A percentile compares a stretch with the other conserved stretches of the same genome.
These are phyloP conservation scores for Rhingia campestris DNA, from an alignment of 2,888 invertebrate species.

Conservation along the genomic window DNA sequence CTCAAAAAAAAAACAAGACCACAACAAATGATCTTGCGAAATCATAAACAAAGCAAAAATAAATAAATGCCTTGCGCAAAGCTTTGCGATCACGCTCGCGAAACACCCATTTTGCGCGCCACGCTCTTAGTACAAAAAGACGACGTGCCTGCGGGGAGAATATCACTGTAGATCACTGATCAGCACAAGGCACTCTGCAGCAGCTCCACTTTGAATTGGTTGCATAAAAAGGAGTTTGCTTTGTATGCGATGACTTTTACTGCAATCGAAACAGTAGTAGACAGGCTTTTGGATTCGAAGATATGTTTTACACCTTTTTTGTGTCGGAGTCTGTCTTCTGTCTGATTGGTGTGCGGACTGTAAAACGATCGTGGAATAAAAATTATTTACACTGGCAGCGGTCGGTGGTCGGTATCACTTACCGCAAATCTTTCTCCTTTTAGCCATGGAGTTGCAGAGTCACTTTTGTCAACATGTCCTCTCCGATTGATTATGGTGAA, in stretches of 20 bases:
- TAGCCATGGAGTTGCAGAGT: constrained; percentile 1
- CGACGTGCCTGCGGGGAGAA: constrained; percentile 1
- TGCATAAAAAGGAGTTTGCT: constrained; percentile 62
- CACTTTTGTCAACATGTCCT: constrained; percentile 27
- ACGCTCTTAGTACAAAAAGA: constrained; percentile 7
- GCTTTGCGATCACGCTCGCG: constrained; percentile 55
- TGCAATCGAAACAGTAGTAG: constrained; percentile 52
- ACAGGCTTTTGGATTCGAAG: constrained; percentile 38
- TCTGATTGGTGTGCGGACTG: constrained; percentile 30
- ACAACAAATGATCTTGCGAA: constrained; percentile 67
- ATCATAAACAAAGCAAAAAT: constrained; percentile 64
- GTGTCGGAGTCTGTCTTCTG: constrained; percentile 17
- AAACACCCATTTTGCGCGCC: constrained; percentile 51
- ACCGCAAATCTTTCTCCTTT: constrained; percentile 10
- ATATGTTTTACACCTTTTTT: constrained; percentile 55
- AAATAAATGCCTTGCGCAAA: constrained; percentile 68
- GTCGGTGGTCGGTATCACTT: background rate
- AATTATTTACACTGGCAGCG: constrained; percentile 26
- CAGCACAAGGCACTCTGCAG: background rate
- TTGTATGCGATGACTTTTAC: constrained; percentile 53
- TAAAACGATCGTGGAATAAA: constrained; percentile 50
- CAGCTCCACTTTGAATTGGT: constrained; percentile 56
- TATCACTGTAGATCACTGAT: constrained; percentile 47
- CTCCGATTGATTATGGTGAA: constrained; percentile 7
- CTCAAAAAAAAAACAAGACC: constrained; percentile 44